Conservation (phyloP, 2,113 vertebrate genomes). For the Nymphicus hollandicus region DNA sequence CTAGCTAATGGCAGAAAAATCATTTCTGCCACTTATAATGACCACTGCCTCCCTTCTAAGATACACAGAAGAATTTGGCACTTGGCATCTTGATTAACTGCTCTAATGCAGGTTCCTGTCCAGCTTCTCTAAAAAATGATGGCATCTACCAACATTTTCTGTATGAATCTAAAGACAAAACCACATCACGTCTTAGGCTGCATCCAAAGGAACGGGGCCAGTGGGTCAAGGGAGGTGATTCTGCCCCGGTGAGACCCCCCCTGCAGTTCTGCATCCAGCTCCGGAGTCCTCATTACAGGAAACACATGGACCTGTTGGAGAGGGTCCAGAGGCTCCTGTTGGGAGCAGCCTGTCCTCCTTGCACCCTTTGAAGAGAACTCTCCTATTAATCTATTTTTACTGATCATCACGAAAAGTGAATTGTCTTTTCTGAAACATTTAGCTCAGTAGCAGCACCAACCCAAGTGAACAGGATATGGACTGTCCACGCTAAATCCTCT, state of each 20-base stretch:
- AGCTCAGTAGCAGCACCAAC: not conserved
- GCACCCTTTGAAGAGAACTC: not conserved
- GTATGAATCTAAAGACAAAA: not conserved
- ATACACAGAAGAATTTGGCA: not conserved
- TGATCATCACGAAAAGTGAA: not conserved
- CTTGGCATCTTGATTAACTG: not conserved
- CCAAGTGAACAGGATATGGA: not conserved
- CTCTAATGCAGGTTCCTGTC: not conserved
- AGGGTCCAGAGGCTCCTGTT: not conserved
- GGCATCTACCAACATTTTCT: not conserved
- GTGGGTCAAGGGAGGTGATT: not conserved
- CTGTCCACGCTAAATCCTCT: not conserved
- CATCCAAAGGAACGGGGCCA: not conserved
- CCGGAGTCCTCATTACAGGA: not conserved
- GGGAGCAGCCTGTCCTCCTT: not conserved
- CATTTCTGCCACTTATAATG: not conserved
- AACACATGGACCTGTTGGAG: not conserved
- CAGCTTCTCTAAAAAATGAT: not conserved
- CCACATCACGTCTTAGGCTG: not conserved
- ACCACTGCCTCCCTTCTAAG: not conserved
- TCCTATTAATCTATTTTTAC: constrained; percentile 6
- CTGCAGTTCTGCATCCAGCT: not conserved
- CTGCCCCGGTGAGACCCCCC: not conserved
- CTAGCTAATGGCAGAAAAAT: not conserved
- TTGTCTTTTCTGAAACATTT: not conserved